Percentiles rank a stretch among this genome's conserved stretches.
These are phyloP conservation scores for Parasteatoda lunata DNA, from an alignment of 2,888 invertebrate species.

Conservation along the genomic window DNA sequence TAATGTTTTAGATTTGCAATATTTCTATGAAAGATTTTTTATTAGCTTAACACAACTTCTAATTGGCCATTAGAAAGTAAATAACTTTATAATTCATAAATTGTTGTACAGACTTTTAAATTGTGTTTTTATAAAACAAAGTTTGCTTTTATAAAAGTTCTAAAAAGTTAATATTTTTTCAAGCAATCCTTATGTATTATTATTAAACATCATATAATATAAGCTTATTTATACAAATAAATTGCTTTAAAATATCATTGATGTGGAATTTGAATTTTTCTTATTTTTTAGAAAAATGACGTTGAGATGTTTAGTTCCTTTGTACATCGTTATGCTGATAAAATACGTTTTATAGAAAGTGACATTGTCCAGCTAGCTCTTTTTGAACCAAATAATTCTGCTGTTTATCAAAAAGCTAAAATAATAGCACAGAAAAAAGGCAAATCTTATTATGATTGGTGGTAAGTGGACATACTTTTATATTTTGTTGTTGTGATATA, in stretches of 20 bases:
- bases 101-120: no score
- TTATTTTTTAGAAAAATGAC: conserved; percentile 67
- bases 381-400: conserved; percentile 79
- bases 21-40: no score
- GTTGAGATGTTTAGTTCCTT: conserved; percentile 79
- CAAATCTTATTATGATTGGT: conserved; percentile 80
- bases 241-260: neutral
- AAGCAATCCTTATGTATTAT: no score
- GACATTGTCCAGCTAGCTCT: conserved; percentile 83
- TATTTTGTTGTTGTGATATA: neutral
- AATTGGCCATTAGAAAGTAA: no score
- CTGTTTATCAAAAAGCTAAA: conserved; percentile 78
- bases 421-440: conserved; percentile 77
- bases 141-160: no score
- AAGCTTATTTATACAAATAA: neutral
- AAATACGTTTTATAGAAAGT: conserved; percentile 79
- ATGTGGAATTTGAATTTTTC: neutral
- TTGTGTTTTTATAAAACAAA: no score
- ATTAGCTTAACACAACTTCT: no score
- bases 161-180: no score
- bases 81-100: no score
- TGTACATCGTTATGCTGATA: conserved; percentile 79
- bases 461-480: conserved; percentile 75
- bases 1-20: no score
- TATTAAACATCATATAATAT: neutral